Conservation (phyloP, 2,888 invertebrate genomes). For the Galerucella calmariensis region DNA sequence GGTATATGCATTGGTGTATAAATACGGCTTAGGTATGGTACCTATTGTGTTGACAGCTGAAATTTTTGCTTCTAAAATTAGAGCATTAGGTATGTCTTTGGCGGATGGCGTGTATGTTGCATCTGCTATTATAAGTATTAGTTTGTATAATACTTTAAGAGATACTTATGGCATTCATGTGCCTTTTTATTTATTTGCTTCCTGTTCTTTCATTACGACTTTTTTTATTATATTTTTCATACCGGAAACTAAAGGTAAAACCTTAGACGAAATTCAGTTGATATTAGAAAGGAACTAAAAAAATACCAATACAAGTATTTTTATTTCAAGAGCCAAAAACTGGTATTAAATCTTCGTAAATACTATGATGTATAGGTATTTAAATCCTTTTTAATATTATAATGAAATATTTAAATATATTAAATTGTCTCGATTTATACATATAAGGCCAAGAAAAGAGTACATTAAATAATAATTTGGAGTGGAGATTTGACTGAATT, state of each 20-base stretch:
- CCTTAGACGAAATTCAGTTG: slow-evolving; percentile 60
- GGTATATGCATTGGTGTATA: slow-evolving; percentile 58
- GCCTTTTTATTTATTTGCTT: slow-evolving; percentile 60
- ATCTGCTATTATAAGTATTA: slow-evolving; percentile 56
- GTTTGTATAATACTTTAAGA: slow-evolving; percentile 56
- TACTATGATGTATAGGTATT: no score
- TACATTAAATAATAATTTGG: no score
- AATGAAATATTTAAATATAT: no score
- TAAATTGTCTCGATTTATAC: no score
- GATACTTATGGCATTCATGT: slow-evolving; percentile 55
- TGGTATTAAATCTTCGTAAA: no score
- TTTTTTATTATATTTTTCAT: slow-evolving; percentile 57
- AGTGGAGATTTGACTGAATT: no score
- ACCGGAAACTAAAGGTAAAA: slow-evolving; percentile 61
- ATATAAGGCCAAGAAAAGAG: no score
- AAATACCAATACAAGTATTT: no score
- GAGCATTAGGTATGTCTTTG: slow-evolving; percentile 62
- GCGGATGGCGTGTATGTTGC: slow-evolving; percentile 59
- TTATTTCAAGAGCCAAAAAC: no score
- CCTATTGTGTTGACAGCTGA: slow-evolving; percentile 62
- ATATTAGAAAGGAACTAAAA: slow-evolving; percentile 56
- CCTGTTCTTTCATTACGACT: slow-evolving; percentile 56
- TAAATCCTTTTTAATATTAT: no score
- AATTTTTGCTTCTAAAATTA: slow-evolving; percentile 61
- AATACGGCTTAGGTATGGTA: slow-evolving; percentile 60